Evolutionary conservation across 2,888 invertebrate genomes (phyloP).

Genomic region (Gnatocerus cornutus): DNA sequence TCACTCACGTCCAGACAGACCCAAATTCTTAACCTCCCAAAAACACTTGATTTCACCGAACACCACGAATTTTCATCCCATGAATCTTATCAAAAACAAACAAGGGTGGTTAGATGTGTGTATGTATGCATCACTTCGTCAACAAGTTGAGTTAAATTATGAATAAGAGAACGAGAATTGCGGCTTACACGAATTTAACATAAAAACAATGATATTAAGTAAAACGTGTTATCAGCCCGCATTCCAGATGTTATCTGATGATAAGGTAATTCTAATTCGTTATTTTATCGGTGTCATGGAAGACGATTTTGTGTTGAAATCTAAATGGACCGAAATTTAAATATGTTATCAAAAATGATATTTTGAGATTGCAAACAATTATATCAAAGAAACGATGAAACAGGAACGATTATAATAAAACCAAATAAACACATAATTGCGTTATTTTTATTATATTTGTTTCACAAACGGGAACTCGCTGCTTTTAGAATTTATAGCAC

Average conservation of each 20-base stretch:
- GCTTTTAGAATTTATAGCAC: background rate
- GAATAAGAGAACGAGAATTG: slow-evolving; percentile 24
- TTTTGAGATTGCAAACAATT: background rate
- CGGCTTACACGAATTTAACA: slow-evolving; percentile 6
- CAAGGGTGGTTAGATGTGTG: slow-evolving; percentile 14
- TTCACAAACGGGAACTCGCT: background rate
- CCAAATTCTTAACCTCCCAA: background rate
- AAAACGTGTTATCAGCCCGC: slow-evolving; percentile 12
- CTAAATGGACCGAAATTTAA: background rate
- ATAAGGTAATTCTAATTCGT: slow-evolving; percentile 35
- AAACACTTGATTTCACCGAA: background rate
- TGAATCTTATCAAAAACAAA: slow-evolving; percentile 25
- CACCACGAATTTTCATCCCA: slow-evolving; percentile 4
- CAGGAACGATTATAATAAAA: too few relatives aligned
- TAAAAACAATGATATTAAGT: slow-evolving; percentile 30
- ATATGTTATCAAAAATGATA: too few relatives aligned
- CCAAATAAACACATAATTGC: background rate
- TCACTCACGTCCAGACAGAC: too few relatives aligned
- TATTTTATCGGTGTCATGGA: slow-evolving; percentile 5
- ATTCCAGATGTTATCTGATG: slow-evolving; percentile 43
- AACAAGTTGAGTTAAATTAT: slow-evolving; percentile 27
- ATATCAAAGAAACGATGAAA: background rate
- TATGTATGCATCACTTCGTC: slow-evolving; percentile 4
- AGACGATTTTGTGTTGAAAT: slow-evolving; percentile 1
- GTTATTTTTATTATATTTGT: slow-evolving; percentile 6